Percentiles rank a stretch among this genome's conserved stretches.
phyloP scores from a whole-genome alignment of 2,797 vertebrate genomes.

The Kryptolebias ocellatus region DNA sequence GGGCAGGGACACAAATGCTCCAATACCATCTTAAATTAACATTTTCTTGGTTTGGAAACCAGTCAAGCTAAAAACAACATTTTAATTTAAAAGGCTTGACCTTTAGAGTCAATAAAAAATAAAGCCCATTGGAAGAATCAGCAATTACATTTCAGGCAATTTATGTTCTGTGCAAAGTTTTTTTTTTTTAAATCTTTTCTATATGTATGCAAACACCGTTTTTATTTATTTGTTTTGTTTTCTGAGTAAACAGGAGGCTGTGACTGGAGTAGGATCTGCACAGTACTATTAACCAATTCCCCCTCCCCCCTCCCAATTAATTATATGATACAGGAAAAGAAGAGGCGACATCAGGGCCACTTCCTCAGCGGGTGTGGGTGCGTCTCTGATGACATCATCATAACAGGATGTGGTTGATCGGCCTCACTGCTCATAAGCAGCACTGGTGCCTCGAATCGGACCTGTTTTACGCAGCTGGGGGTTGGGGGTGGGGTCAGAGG shows the following conservation, averaged over 20 bases:
- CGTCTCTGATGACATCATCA: slow-evolving; percentile 75
- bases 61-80: slow-evolving; percentile 65
- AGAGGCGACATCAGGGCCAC: slow-evolving; percentile 58
- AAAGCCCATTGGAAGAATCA: slow-evolving; percentile 68
- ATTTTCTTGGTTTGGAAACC: slow-evolving; percentile 41
- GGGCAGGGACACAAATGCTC: slow-evolving; percentile 53
- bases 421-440: slow-evolving; percentile 85
- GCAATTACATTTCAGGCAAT: slow-evolving; percentile 76
- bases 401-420: slow-evolving; percentile 78
- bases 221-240: slow-evolving; percentile 37
- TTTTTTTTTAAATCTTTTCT: slow-evolving; percentile 31
- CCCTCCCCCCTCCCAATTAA: slow-evolving; percentile 71
- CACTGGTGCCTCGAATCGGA: slow-evolving; percentile 86
- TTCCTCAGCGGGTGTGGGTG: slow-evolving; percentile 61
- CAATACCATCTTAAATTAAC: slow-evolving; percentile 49
- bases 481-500: not conserved
- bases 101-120: slow-evolving; percentile 70
- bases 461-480: slow-evolving; percentile 82
- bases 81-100: slow-evolving; percentile 74
- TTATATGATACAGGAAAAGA: slow-evolving; percentile 71
- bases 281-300: slow-evolving; percentile 78
- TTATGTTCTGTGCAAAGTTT: slow-evolving; percentile 76
- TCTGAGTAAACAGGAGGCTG: slow-evolving; percentile 69
- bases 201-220: slow-evolving; percentile 66
- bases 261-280: slow-evolving; percentile 73